These are phyloP conservation scores for Scomber japonicus DNA, from an alignment of 2,113 vertebrate genomes.

Conservation along the genomic window DNA sequence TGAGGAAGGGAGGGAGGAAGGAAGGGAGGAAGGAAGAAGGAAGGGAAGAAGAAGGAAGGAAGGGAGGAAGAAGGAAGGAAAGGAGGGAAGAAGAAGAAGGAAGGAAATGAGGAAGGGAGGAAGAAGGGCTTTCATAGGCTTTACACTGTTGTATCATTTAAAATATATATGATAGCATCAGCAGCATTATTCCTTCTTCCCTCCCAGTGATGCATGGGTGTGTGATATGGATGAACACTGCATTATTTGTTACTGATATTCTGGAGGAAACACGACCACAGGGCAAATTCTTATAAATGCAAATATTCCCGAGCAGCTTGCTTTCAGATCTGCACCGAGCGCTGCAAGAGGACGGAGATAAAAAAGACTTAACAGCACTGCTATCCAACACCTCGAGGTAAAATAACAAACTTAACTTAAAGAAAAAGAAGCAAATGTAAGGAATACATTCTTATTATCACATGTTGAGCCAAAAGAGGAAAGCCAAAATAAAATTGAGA, in stretches of 20 bases:
- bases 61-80: no score
- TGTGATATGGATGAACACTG: background rate
- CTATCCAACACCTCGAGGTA: background rate
- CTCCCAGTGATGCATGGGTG: background rate
- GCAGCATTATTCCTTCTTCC: background rate
- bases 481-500: no score
- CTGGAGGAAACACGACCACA: background rate
- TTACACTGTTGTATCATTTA: background rate
- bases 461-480: no score
- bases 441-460: no score
- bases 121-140: no score
- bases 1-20: no score
- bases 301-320: background rate
- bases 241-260: background rate
- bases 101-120: no score
- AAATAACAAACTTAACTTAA: no score
- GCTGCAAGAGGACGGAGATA: background rate
- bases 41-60: no score
- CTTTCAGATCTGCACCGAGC: background rate
- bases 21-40: no score
- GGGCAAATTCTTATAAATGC: conserved; percentile 4
- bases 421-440: no score
- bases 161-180: background rate
- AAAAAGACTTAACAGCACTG: background rate
- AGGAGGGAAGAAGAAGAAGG: no score